A percentile compares a stretch with the other conserved stretches of the same genome.
phyloP scores from a whole-genome alignment of 2,113 vertebrate species.

The Candoia aspera region DNA sequence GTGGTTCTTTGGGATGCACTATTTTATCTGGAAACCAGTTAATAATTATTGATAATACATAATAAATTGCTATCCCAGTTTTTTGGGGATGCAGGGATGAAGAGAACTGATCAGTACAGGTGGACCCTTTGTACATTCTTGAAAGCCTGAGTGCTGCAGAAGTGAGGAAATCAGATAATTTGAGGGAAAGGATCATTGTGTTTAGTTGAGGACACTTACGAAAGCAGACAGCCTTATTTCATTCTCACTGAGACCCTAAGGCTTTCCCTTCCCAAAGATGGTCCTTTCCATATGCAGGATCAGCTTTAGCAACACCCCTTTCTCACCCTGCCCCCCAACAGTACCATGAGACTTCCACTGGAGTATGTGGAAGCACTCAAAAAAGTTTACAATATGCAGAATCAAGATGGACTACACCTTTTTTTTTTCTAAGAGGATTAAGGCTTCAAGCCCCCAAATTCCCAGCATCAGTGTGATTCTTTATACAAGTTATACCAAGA shows the following conservation, averaged over 20 bases:
- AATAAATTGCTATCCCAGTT: not conserved
- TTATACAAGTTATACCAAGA: not conserved
- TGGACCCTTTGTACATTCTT: not conserved
- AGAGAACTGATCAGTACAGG: not conserved
- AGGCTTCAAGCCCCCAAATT: not conserved
- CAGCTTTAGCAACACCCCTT: not conserved
- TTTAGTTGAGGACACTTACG: not conserved
- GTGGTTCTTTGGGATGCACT: not conserved
- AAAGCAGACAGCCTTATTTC: not conserved
- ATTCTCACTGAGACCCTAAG: not conserved
- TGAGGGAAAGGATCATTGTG: not conserved
- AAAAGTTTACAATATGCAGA: not conserved
- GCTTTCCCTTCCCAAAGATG: not conserved
- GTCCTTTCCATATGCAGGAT: not conserved
- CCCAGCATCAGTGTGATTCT: not conserved
- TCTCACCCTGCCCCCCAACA: not conserved
- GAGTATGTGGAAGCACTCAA: not conserved
- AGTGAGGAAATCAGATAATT: not conserved
- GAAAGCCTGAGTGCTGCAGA: not conserved
- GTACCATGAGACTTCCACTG: not conserved
- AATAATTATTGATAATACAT: not conserved
- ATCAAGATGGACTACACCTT: not conserved
- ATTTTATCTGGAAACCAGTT: not conserved
- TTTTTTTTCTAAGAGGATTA: not conserved
- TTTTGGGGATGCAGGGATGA: not conserved